phyloP scores from a whole-genome alignment of 2,888 invertebrate species.

The Liodrosophila aerea region DNA sequence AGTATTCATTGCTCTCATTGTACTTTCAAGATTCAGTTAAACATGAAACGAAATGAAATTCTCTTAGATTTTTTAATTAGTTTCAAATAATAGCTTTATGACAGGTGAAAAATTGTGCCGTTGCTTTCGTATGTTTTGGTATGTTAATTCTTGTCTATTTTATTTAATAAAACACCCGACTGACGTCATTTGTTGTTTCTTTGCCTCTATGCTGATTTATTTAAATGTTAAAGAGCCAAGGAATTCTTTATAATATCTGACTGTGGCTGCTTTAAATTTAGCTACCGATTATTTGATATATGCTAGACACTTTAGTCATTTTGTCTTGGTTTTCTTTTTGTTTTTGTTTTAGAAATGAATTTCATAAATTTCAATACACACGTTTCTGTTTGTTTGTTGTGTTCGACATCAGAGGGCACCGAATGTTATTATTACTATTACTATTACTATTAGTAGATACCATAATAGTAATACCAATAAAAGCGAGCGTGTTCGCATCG shows the following conservation, averaged over 20 bases:
- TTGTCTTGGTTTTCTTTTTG: not conserved
- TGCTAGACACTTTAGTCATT: conserved; percentile 15
- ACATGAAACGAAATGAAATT: not conserved
- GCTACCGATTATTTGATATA: conserved; percentile 38
- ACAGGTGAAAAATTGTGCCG: conserved; percentile 29
- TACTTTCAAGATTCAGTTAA: not conserved
- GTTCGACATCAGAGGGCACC: conserved; percentile 14
- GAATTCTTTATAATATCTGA: conserved; percentile 17
- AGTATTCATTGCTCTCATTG: too few species aligned
- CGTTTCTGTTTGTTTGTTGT: conserved; percentile 11
- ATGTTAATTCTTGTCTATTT: conserved; percentile 27
- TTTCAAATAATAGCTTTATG: conserved; percentile 13
- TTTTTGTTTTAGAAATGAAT: conserved; percentile 40
- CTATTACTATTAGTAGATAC: conserved; percentile 14
- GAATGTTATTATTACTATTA: conserved; percentile 14
- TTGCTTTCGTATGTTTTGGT: conserved; percentile 14
- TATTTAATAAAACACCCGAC: conserved; percentile 54
- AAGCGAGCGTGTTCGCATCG: conserved; percentile 58
- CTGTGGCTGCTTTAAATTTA: conserved; percentile 44
- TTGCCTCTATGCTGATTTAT: conserved; percentile 7
- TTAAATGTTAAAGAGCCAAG: conserved; percentile 56
- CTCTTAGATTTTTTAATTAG: conserved; percentile 15
- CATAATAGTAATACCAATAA: conserved; percentile 43
- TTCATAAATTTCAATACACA: conserved; percentile 19
- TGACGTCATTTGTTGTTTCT: conserved; percentile 68